Evolutionary conservation across 2,888 invertebrate species (phyloP).

Genomic region (Polydrusus pterygomalis): DNA sequence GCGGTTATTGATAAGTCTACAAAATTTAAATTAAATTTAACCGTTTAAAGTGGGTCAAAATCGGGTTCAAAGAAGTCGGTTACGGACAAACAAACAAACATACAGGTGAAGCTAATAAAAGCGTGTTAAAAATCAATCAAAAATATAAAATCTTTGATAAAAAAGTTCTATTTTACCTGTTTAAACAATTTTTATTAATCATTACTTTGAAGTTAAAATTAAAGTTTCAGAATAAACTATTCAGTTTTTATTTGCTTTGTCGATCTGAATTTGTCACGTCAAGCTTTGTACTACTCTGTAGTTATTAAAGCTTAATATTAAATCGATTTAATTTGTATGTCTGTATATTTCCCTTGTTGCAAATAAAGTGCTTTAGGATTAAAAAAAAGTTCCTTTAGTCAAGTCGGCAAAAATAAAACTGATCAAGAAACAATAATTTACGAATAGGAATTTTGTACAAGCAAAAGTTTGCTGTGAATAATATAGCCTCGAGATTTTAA

Average conservation of each 20-base stretch:
- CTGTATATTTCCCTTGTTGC: background rate
- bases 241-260: background rate
- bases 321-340: background rate
- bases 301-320: background rate
- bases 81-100: no score
- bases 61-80: no score
- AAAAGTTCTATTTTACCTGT: no score
- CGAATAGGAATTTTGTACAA: conserved; percentile 30
- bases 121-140: no score
- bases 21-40: no score
- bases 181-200: background rate
- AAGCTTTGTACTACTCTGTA: background rate
- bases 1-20: no score
- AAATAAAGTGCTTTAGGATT: background rate
- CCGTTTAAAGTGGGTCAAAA: no score
- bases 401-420: background rate
- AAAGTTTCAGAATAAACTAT: background rate
- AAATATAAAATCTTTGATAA: no score
- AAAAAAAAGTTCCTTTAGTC: background rate
- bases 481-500: conserved; percentile 33
- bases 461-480: conserved; percentile 27
- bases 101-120: no score
- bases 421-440: conserved; percentile 26
- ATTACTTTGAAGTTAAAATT: background rate
- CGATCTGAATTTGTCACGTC: background rate